Conservation (phyloP, 1,140 invertebrate species). For the Micrasema longulum region DNA sequence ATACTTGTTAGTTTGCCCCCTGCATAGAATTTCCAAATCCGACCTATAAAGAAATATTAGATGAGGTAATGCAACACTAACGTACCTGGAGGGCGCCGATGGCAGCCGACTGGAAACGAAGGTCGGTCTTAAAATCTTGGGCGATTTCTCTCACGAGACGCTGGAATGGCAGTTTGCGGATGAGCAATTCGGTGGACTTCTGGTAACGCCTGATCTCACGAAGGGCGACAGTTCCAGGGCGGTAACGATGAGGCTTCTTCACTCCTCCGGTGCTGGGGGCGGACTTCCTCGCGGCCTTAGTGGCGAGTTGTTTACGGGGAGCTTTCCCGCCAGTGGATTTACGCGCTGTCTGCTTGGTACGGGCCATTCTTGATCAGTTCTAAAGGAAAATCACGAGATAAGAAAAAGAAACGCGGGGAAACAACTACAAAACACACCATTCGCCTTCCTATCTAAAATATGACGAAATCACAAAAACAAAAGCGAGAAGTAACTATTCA, state of each 20-base stretch:
- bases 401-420: neutral
- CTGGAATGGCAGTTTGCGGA: constrained; percentile 88
- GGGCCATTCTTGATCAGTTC: constrained; percentile 69
- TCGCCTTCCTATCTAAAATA: constrained; percentile 23
- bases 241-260: constrained; percentile 82
- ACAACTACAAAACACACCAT: constrained; percentile 9
- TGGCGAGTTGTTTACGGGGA: constrained; percentile 88
- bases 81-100: constrained; percentile 78
- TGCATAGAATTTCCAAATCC: neutral
- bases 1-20: neutral
- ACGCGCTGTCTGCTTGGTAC: constrained; percentile 92
- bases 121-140: constrained; percentile 84
- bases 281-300: constrained; percentile 82
- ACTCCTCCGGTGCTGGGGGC: constrained; percentile 81
- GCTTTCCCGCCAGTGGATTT: constrained; percentile 89
- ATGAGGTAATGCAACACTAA: neutral
- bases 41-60: neutral
- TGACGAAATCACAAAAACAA: constrained; percentile 48
- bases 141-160: constrained; percentile 88
- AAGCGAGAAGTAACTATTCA: constrained; percentile 4
- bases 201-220: constrained; percentile 90
- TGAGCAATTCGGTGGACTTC: constrained; percentile 85
- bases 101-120: constrained; percentile 83
- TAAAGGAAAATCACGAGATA: constrained; percentile 1
- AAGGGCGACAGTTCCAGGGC: constrained; percentile 87